Conservation (phyloP, 2,888 invertebrate species). For the Oasisia sp. region DNA sequence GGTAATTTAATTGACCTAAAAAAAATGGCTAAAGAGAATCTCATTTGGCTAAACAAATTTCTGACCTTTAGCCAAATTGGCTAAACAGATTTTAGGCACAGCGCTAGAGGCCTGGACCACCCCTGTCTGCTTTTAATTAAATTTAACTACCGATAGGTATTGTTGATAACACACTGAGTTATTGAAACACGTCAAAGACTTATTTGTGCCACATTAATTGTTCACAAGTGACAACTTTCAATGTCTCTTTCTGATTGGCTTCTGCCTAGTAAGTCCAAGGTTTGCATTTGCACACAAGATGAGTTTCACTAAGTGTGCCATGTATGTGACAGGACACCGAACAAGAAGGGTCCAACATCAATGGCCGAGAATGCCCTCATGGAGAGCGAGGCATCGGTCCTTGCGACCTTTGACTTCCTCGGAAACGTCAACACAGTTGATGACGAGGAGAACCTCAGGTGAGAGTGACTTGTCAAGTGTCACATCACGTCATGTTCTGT, state of each 20-base stretch:
- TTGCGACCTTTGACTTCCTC: constrained; percentile 96
- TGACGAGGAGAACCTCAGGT: constrained; percentile 63
- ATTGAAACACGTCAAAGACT: no score
- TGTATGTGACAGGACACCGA: constrained; percentile 18
- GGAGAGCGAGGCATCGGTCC: constrained; percentile 89
- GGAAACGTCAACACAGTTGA: constrained; percentile 77
- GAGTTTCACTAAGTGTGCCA: not conserved
- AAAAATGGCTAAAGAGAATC: no score
- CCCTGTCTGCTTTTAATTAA: no score
- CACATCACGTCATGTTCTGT: not conserved
- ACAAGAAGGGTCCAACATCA: constrained; percentile 41
- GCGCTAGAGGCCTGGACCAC: no score
- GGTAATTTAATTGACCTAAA: no score
- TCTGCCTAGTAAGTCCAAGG: not conserved
- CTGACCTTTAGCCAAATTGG: no score
- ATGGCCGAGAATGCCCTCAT: constrained; percentile 79
- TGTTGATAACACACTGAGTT: no score
- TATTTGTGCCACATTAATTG: no score
- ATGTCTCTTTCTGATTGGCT: not conserved
- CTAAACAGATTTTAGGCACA: no score
- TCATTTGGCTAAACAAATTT: no score
- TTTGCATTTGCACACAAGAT: not conserved
- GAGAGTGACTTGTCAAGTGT: not conserved
- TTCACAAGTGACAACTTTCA: no score
- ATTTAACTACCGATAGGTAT: no score